Evolutionary conservation across 2,797 vertebrate species (phyloP).

Genomic region (Arctocebus calabarensis): DNA sequence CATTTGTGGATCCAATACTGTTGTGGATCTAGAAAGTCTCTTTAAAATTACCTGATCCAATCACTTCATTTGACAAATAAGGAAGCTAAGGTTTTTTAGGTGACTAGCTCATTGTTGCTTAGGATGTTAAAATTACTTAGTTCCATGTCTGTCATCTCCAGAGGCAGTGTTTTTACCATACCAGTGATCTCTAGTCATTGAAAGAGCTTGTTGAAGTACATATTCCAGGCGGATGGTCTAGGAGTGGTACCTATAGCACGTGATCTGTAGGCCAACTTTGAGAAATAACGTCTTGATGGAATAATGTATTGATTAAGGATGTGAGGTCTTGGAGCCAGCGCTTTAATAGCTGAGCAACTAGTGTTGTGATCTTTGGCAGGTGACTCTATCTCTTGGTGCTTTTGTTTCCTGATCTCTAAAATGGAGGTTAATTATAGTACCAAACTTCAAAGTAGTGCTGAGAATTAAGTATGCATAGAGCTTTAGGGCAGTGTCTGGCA

Average conservation of each 20-base stretch:
- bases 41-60: not conserved
- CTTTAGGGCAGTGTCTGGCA: not conserved
- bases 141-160: not conserved
- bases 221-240: not conserved
- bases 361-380: not conserved
- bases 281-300: not conserved
- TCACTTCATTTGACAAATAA: slow-evolving; percentile 4
- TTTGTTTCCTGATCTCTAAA: not conserved
- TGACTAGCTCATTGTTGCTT: not conserved
- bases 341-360: not conserved
- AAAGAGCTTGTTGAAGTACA: slow-evolving; percentile 13
- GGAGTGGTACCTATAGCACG: not conserved
- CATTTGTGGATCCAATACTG: too few species aligned
- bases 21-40: not conserved
- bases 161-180: not conserved
- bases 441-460: not conserved
- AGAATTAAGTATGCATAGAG: not conserved
- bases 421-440: not conserved
- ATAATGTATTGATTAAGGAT: not conserved
- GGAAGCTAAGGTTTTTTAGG: not conserved
- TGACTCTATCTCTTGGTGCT: not conserved
- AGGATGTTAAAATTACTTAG: slow-evolving; percentile 17
- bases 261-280: not conserved
- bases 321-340: not conserved
- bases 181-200: not conserved